A percentile compares a stretch with the other conserved stretches of the same genome.
These are phyloP conservation scores for Carcharodon carcharias DNA, from an alignment of 2,797 vertebrate genomes.

Conservation along the genomic window DNA sequence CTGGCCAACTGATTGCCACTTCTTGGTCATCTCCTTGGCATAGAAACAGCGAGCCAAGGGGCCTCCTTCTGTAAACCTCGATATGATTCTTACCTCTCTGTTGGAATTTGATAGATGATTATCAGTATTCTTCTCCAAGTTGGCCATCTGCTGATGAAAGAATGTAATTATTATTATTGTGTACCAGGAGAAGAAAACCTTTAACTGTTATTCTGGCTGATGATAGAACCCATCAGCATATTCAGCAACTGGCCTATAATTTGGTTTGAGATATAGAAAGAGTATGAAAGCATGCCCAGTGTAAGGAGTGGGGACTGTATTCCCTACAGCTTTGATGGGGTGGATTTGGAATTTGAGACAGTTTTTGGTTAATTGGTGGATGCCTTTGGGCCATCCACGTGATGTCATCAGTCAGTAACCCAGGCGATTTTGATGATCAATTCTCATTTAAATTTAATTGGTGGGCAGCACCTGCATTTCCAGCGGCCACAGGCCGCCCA, in stretches of 20 bases:
- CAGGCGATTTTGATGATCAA: not conserved
- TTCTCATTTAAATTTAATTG: not conserved
- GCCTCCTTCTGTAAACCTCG: not conserved
- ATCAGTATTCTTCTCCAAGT: slow-evolving; percentile 21
- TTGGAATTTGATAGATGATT: slow-evolving; percentile 1
- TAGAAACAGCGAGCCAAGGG: not conserved
- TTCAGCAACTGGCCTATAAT: not conserved
- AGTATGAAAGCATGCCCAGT: not conserved
- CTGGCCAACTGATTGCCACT: not conserved
- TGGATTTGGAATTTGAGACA: not conserved
- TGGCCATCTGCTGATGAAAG: slow-evolving; percentile 19
- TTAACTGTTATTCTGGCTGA: not conserved
- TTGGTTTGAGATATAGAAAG: not conserved
- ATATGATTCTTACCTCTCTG: slow-evolving; percentile 15
- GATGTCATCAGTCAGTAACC: not conserved
- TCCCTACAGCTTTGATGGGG: not conserved
- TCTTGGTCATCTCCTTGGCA: not conserved
- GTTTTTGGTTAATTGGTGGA: not conserved
- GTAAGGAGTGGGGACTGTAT: not conserved
- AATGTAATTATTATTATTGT: not conserved
- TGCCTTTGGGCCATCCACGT: not conserved
- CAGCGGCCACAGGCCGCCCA: not conserved
- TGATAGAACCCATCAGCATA: not conserved
- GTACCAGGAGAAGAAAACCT: not conserved
- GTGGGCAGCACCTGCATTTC: not conserved